phyloP scores from a whole-genome alignment of 2,797 vertebrate species.

The Pachyuromys duprasi region DNA sequence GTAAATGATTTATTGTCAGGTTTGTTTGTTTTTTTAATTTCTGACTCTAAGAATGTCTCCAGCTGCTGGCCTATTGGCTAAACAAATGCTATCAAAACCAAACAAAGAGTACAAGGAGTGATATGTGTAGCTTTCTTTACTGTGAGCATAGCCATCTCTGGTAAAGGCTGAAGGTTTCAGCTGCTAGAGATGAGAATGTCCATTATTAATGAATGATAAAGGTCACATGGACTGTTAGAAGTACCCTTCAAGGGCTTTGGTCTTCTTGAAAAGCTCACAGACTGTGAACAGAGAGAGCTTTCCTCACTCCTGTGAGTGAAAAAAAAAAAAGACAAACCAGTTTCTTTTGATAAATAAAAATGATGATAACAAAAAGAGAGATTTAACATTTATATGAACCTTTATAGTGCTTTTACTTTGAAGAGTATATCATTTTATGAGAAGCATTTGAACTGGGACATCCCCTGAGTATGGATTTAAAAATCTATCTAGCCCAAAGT shows the following conservation, averaged over 20 bases:
- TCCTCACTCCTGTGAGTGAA: not conserved
- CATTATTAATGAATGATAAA: not conserved
- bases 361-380: not conserved
- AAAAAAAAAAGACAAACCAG: not conserved
- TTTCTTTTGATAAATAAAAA: slow-evolving; percentile 37
- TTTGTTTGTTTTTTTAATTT: not conserved
- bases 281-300: not conserved
- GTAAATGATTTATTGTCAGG: not conserved
- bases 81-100: not conserved
- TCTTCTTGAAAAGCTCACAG: not conserved
- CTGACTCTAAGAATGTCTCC: not conserved
- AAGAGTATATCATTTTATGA: slow-evolving; percentile 44
- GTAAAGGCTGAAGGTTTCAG: not conserved
- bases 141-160: not conserved
- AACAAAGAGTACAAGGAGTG: not conserved
- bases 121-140: not conserved
- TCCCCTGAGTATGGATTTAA: not conserved
- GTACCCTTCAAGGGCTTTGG: not conserved
- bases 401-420: slow-evolving; percentile 40
- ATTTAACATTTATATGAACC: not conserved
- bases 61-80: not conserved
- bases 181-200: not conserved
- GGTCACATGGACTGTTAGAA: not conserved
- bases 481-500: not conserved
- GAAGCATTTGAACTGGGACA: slow-evolving; percentile 36